Conservation (phyloP, 2,113 vertebrate species). For the Larimichthys crocea region DNA sequence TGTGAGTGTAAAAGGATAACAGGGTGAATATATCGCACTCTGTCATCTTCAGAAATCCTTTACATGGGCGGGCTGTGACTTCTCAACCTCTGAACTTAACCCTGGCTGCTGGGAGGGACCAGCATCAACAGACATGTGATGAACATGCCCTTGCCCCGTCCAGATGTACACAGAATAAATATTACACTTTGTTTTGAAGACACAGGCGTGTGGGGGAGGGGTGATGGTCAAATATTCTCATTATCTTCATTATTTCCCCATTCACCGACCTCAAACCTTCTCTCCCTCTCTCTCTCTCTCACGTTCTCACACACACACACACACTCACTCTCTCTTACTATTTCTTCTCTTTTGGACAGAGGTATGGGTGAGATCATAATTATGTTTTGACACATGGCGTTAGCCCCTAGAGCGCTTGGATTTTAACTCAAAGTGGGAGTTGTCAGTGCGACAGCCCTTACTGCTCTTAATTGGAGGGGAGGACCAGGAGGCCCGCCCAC, state of each 20-base stretch:
- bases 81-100: constrained; percentile 51
- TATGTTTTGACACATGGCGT: constrained; percentile 83
- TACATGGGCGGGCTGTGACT: constrained; percentile 59
- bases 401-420: constrained; percentile 77
- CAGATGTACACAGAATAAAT: constrained; percentile 71
- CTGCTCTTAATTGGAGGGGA: constrained; percentile 85
- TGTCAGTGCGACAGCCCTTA: constrained; percentile 81
- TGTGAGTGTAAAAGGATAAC: constrained; percentile 29
- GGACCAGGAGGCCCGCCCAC: constrained; percentile 80
- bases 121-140: constrained; percentile 54
- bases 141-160: constrained; percentile 66
- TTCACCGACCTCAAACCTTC: constrained; percentile 53
- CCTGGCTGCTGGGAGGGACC: constrained; percentile 51
- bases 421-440: constrained; percentile 84
- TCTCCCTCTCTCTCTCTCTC: constrained; percentile 36
- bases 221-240: constrained; percentile 72
- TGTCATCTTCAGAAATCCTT: constrained; percentile 68
- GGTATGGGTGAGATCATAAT: constrained; percentile 81
- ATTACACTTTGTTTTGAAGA: constrained; percentile 62
- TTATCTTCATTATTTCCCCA: constrained; percentile 79
- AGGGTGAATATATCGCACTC: constrained; percentile 38
- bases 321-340: constrained; percentile 38
- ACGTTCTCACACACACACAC: constrained; percentile 13
- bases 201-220: constrained; percentile 31
- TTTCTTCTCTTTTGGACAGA: constrained; percentile 73